phyloP scores from a whole-genome alignment of 2,797 vertebrate species.

The Eulemur coronatus region DNA sequence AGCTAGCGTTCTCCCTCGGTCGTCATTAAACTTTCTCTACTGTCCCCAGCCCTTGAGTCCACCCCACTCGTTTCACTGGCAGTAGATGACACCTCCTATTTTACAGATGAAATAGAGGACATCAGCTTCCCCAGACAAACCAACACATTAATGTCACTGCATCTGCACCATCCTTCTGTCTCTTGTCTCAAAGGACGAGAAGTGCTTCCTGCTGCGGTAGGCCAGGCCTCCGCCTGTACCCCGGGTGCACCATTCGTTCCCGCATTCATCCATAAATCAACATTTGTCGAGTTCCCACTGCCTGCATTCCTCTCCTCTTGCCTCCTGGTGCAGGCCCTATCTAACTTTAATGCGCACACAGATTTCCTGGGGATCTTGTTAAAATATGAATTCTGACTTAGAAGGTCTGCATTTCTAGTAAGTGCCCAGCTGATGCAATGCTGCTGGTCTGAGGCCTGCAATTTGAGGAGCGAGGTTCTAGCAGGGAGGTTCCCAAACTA shows the following conservation, averaged over 20 bases:
- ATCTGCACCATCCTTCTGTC: neutral
- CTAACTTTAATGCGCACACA: neutral
- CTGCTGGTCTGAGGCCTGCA: neutral
- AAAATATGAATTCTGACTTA: neutral
- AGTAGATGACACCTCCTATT: neutral
- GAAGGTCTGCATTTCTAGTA: neutral
- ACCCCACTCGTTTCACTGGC: neutral
- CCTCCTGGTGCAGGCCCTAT: constrained; percentile 34
- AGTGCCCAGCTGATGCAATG: rapidly evolving
- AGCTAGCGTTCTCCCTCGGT: neutral
- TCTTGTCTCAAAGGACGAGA: neutral
- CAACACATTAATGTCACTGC: neutral
- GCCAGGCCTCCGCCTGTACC: neutral
- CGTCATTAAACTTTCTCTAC: neutral
- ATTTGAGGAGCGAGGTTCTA: neutral
- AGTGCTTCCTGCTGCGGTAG: neutral
- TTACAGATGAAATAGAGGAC: neutral
- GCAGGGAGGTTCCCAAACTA: neutral
- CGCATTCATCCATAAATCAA: constrained; percentile 48
- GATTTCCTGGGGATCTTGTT: neutral
- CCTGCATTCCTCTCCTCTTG: constrained; percentile 11
- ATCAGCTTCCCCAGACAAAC: constrained; percentile 23
- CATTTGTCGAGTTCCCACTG: neutral
- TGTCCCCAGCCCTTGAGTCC: rapidly evolving
- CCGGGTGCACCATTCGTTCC: neutral